phyloP scores from a whole-genome alignment of 1,140 invertebrate species.

The Calosoma granatense region DNA sequence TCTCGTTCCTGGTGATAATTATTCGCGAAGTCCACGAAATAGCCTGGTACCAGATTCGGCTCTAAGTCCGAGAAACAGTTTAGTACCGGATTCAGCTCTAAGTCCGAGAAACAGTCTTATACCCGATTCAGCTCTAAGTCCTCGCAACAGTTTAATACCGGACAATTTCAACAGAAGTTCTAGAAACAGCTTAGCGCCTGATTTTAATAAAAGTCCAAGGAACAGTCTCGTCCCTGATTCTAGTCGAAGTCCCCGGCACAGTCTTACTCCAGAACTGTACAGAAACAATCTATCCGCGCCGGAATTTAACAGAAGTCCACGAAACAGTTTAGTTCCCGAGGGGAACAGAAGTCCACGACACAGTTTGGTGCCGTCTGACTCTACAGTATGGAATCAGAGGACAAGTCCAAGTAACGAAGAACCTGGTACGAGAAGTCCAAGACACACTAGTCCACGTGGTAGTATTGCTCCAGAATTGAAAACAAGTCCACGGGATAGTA shows the following conservation, averaged over 20 bases:
- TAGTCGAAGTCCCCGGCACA: conserved; percentile 42
- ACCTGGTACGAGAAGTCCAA: conserved; percentile 41
- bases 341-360: conserved; percentile 43
- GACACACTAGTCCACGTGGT: conserved; percentile 46
- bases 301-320: conserved; percentile 49
- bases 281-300: conserved; percentile 45
- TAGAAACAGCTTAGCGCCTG: conserved; percentile 31
- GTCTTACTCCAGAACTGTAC: conserved; percentile 40
- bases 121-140: conserved; percentile 35
- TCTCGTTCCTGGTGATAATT: conserved; percentile 34
- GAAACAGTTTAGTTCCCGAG: conserved; percentile 51
- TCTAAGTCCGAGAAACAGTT: conserved; percentile 45
- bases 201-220: conserved; percentile 26
- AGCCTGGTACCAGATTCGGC: conserved; percentile 31
- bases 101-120: conserved; percentile 42
- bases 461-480: conserved; percentile 44
- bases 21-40: conserved; percentile 34
- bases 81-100: conserved; percentile 31
- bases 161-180: conserved; percentile 34
- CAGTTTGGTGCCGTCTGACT: conserved; percentile 46
- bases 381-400: conserved; percentile 38
- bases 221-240: conserved; percentile 20
- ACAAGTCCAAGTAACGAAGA: conserved; percentile 35
- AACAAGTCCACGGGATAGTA: conserved; percentile 49
- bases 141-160: conserved; percentile 46